Evolutionary conservation across 2,888 invertebrate species (phyloP).

Genomic region (Lamproptera curius): DNA sequence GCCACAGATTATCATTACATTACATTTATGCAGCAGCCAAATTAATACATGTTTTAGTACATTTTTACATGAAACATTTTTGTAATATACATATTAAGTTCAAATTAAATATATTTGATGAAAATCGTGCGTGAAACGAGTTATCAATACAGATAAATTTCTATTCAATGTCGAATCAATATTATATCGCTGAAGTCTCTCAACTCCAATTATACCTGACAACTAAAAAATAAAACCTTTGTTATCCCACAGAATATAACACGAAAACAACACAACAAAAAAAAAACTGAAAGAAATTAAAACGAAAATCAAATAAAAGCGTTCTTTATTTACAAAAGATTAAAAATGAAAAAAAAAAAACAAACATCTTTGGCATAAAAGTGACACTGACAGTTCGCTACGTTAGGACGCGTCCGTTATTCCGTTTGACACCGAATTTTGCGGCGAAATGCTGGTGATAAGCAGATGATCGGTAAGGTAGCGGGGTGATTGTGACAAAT

Average conservation of each 20-base stretch:
- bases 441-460: conserved; percentile 47
- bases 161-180: neutral
- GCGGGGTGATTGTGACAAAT: conserved; percentile 50
- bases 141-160: neutral
- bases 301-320: conserved; percentile 30
- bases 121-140: neutral
- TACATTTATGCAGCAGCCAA: no score
- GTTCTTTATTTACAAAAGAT: conserved; percentile 58
- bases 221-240: no score
- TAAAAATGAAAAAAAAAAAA: conserved; percentile 34
- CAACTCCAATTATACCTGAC: neutral
- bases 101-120: no score
- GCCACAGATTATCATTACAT: conserved; percentile 22
- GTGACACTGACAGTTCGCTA: conserved; percentile 21
- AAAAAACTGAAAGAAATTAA: conserved; percentile 35
- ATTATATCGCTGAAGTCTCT: neutral
- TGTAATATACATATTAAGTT: no score
- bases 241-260: no score
- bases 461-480: conserved; percentile 69
- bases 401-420: conserved; percentile 5
- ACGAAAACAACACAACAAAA: neutral
- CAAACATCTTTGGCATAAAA: conserved; percentile 43
- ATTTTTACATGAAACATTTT: neutral
- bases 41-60: neutral
- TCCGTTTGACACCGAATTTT: conserved; percentile 30